A percentile compares a stretch with the other conserved stretches of the same genome.
Evolutionary conservation across 2,113 vertebrate genomes (phyloP).

Genomic region (Gambusia holbrooki): DNA sequence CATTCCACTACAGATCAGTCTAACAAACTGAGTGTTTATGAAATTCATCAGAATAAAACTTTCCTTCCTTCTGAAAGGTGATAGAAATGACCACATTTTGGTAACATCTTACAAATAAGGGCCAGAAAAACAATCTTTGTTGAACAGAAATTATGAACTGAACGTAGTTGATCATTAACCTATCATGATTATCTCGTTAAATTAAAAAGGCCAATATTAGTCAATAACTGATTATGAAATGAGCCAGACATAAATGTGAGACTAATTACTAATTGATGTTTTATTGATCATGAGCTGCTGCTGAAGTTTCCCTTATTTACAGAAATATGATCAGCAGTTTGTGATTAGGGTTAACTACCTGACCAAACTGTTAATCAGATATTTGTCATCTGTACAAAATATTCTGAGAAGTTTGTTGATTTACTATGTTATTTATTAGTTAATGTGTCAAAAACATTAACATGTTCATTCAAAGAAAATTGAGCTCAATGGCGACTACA

Average conservation of each 20-base stretch:
- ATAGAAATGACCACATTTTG: neutral
- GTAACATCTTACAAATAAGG: neutral
- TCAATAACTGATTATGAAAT: neutral
- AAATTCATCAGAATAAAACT: no score
- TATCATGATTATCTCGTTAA: neutral
- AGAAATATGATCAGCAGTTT: no score
- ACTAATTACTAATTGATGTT: no score
- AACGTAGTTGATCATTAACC: neutral
- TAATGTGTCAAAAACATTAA: neutral
- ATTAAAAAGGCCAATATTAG: neutral
- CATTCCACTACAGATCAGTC: neutral
- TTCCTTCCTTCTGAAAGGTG: no score
- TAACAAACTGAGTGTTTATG: neutral
- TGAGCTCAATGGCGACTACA: no score
- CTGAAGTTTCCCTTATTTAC: no score
- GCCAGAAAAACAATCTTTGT: no score
- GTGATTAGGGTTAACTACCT: neutral
- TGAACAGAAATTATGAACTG: neutral
- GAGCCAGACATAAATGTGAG: neutral
- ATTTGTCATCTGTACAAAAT: neutral
- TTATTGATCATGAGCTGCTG: no score
- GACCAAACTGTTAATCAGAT: neutral
- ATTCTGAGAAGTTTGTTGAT: no score
- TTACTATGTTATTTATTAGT: no score
- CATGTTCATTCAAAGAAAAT: neutral